Conservation (phyloP, 2,888 invertebrate species). For the Rotaria socialis region DNA sequence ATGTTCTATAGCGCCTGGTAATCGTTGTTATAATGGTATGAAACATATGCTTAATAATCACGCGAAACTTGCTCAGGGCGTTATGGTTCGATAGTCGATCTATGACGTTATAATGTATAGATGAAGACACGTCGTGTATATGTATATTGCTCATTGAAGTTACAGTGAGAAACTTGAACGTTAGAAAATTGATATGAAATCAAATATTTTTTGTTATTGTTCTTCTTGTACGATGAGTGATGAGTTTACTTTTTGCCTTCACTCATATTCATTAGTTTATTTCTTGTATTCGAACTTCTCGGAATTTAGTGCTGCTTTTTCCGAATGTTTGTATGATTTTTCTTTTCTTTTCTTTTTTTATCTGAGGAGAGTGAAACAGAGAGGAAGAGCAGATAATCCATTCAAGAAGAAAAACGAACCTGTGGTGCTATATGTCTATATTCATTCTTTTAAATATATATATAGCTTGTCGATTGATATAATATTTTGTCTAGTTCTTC, state of each 20-base stretch:
- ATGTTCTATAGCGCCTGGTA: neutral
- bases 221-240: neutral
- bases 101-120: neutral
- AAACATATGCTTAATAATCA: neutral
- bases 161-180: neutral
- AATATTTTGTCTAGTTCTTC: neutral
- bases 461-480: neutral
- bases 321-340: too few species aligned
- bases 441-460: neutral
- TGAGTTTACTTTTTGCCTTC: neutral
- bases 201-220: neutral
- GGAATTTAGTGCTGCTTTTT: too few species aligned
- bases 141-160: neutral
- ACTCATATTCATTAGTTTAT: too few species aligned
- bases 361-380: neutral
- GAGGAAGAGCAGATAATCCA: neutral
- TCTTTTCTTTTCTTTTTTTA: too few species aligned
- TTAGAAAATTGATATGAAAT: neutral
- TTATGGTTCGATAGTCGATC: constrained; percentile 23
- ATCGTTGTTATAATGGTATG: constrained; percentile 19
- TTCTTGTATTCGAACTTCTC: too few species aligned
- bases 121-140: neutral
- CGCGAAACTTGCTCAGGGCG: neutral
- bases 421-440: constrained; percentile 1
- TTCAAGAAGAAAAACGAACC: neutral